Percentiles rank a stretch among this genome's conserved stretches.
Conservation (phyloP, 2,888 invertebrate genomes). For the Acanthosepion pharaonis region DNA sequence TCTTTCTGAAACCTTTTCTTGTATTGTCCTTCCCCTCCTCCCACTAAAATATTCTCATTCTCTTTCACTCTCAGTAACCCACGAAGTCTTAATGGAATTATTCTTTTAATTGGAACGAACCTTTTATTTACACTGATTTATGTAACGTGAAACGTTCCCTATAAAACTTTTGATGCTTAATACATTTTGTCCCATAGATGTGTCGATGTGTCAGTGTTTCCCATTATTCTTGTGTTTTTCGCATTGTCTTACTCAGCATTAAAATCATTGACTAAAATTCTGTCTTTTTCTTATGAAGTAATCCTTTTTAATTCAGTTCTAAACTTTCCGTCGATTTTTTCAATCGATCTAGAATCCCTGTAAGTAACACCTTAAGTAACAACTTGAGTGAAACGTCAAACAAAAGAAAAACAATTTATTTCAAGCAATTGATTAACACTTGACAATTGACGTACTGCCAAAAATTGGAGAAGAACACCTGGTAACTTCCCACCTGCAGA, state of each 20-base stretch:
- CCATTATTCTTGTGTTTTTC: neutral
- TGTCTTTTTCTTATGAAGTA: neutral
- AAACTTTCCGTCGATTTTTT: neutral
- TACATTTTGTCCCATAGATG: neutral
- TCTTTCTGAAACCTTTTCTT: no score
- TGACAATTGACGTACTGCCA: neutral
- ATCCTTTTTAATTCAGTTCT: neutral
- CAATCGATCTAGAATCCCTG: neutral
- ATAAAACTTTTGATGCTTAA: no score
- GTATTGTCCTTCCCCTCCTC: no score
- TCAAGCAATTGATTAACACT: neutral
- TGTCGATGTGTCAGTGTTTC: neutral
- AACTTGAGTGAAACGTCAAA: no score
- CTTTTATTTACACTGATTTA: no score
- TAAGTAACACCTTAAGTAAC: neutral
- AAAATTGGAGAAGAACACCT: neutral
- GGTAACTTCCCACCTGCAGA: neutral
- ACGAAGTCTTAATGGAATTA: no score
- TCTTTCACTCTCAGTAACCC: no score
- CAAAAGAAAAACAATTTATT: neutral
- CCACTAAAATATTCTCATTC: no score
- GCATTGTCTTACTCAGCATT: no score
- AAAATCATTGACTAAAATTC: neutral
- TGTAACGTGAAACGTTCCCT: no score
- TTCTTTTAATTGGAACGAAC: no score